Conservation (phyloP, 2,888 invertebrate genomes). For the Imbricaverruca yamaguchii region DNA sequence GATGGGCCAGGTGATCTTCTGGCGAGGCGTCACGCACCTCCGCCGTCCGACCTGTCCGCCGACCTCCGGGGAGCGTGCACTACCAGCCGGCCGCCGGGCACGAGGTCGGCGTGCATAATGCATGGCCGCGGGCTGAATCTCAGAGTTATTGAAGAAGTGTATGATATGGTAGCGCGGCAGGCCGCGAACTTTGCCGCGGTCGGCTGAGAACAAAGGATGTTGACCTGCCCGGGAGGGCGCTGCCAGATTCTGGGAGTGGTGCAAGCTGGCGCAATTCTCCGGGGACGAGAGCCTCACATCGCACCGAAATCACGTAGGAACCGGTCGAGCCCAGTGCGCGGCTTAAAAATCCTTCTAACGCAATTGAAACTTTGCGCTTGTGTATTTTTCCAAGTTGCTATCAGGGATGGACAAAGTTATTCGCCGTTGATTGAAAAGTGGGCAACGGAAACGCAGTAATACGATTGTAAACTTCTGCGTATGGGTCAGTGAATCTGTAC, state of each 20-base stretch:
- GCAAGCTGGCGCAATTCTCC: background rate
- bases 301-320: background rate
- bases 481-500: background rate
- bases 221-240: background rate
- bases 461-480: background rate
- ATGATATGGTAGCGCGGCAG: background rate
- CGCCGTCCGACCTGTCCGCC: too few species aligned
- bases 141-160: background rate
- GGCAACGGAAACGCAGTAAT: background rate
- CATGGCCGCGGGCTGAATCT: background rate
- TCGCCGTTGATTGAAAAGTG: background rate
- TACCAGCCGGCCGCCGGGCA: background rate
- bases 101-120: background rate
- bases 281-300: background rate
- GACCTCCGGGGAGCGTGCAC: too few species aligned
- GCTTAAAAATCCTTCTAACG: background rate
- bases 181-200: background rate
- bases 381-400: slow-evolving; percentile 17
- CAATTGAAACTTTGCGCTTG: slow-evolving; percentile 16
- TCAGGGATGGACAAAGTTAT: slow-evolving; percentile 16
- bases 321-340: background rate
- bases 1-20: too few species aligned
- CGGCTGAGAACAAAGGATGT: background rate
- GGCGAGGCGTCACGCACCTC: too few species aligned
- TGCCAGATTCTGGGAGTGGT: background rate